Evolutionary conservation across 2,113 vertebrate species (phyloP).

Genomic region (Nanger granti): DNA sequence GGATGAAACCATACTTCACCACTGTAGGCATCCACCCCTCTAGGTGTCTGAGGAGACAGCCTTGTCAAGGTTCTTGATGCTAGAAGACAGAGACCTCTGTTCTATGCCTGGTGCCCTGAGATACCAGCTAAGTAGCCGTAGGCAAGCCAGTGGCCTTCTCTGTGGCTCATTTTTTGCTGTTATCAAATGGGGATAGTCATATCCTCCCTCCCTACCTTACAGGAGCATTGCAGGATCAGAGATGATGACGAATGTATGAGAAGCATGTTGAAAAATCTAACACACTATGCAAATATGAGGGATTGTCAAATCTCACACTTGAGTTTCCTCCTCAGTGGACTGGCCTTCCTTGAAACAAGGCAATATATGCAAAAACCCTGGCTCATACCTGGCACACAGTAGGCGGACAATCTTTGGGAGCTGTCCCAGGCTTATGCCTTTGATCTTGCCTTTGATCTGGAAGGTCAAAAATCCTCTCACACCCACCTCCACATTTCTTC

Average conservation of each 20-base stretch:
- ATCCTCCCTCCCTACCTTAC: background rate
- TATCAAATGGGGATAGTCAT: constrained; percentile 14
- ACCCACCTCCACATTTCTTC: background rate
- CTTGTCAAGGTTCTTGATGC: background rate
- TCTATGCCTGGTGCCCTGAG: background rate
- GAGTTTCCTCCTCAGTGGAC: constrained; percentile 47
- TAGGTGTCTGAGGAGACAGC: background rate
- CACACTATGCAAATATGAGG: constrained; percentile 49
- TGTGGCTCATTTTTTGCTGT: background rate
- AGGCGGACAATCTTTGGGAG: constrained; percentile 7
- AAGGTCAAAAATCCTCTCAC: background rate
- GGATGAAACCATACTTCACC: background rate
- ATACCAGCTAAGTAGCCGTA: background rate
- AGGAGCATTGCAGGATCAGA: constrained; percentile 33
- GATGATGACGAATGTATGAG: constrained; percentile 53
- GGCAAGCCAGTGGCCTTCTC: background rate
- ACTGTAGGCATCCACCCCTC: background rate
- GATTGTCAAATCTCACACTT: constrained; percentile 33
- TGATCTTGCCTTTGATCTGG: background rate
- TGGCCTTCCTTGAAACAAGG: constrained; percentile 23
- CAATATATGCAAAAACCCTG: constrained; percentile 21
- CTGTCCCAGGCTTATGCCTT: background rate
- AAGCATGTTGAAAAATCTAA: constrained; percentile 11
- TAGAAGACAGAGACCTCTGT: background rate
- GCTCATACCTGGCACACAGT: constrained; percentile 28